phyloP scores from a whole-genome alignment of 2,113 vertebrate genomes.

The Xenopus laevis region DNA sequence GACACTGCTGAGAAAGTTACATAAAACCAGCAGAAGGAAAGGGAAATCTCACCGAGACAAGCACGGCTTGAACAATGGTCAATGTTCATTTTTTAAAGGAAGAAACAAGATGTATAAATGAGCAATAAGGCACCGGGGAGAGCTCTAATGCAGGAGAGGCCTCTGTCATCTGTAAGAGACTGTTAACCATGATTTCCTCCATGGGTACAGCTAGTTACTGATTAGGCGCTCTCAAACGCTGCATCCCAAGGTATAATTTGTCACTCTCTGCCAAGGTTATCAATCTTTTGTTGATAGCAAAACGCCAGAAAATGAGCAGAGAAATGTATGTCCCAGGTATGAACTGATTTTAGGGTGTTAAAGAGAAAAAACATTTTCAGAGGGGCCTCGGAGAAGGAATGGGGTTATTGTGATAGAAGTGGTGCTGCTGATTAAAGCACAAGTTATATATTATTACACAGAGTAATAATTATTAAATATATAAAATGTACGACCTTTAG shows the following conservation, averaged over 20 bases:
- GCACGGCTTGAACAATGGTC: neutral
- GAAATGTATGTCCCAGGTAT: neutral
- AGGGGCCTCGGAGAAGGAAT: no score
- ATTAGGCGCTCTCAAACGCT: constrained; percentile 34
- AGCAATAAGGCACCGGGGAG: constrained; percentile 25
- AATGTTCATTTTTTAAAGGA: constrained; percentile 19
- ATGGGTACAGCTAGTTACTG: constrained; percentile 29
- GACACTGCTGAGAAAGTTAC: neutral
- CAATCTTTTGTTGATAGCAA: constrained; percentile 36
- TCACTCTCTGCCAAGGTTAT: constrained; percentile 38
- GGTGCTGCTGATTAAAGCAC: no score
- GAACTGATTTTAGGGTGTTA: neutral
- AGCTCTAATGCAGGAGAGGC: constrained; percentile 21
- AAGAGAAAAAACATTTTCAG: neutral
- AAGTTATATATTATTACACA: no score
- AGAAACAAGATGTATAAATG: constrained; percentile 23
- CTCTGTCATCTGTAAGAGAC: constrained; percentile 8
- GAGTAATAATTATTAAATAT: no score
- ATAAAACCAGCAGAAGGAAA: constrained; percentile 9
- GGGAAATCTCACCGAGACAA: neutral
- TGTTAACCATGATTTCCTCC: constrained; percentile 19
- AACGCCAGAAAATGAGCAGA: constrained; percentile 22
- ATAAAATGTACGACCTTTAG: no score
- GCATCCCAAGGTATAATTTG: constrained; percentile 37
- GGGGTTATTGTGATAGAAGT: no score